A percentile compares a stretch with the other conserved stretches of the same genome.
phyloP scores from a whole-genome alignment of 2,888 invertebrate species.

The Limnephilus marmoratus region DNA sequence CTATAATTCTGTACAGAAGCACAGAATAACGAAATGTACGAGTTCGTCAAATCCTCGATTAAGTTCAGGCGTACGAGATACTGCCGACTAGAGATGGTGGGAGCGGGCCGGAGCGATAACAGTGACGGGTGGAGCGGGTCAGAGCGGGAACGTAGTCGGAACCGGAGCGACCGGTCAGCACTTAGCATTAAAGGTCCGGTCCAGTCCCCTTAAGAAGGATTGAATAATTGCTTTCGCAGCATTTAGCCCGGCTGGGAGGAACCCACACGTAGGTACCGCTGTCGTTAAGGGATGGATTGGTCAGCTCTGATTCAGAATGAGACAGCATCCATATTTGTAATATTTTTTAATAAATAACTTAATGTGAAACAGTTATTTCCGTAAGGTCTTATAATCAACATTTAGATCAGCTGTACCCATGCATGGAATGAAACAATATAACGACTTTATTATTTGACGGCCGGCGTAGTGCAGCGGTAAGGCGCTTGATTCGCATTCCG shows the following conservation, averaged over 20 bases:
- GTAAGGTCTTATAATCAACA: too few species aligned
- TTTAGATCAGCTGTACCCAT: too few species aligned
- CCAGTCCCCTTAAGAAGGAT: conserved; percentile 47
- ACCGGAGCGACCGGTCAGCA: conserved; percentile 23
- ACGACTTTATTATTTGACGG: too few species aligned
- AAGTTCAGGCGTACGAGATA: conserved; percentile 34
- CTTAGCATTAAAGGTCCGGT: conserved; percentile 46
- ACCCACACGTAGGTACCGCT: conserved; percentile 41
- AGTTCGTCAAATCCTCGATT: conserved; percentile 32
- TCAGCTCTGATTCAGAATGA: not conserved
- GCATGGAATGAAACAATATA: not conserved
- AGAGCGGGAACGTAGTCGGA: not conserved
- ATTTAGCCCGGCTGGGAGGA: conserved; percentile 44
- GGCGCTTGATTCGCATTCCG: too few species aligned
- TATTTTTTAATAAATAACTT: not conserved
- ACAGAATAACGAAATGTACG: not conserved
- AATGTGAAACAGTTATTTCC: too few species aligned
- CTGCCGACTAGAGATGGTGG: not conserved
- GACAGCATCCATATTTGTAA: not conserved
- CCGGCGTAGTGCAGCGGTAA: too few species aligned
- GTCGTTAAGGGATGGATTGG: conserved; percentile 46
- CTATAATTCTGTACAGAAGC: not conserved
- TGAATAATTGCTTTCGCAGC: conserved; percentile 50
- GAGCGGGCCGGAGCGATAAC: not conserved
- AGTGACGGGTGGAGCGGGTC: not conserved